Evolutionary conservation across 2,888 invertebrate genomes (phyloP), one percentile per base, ranked within the genome.

Genomic region (Fragum sueziense): DNA sequence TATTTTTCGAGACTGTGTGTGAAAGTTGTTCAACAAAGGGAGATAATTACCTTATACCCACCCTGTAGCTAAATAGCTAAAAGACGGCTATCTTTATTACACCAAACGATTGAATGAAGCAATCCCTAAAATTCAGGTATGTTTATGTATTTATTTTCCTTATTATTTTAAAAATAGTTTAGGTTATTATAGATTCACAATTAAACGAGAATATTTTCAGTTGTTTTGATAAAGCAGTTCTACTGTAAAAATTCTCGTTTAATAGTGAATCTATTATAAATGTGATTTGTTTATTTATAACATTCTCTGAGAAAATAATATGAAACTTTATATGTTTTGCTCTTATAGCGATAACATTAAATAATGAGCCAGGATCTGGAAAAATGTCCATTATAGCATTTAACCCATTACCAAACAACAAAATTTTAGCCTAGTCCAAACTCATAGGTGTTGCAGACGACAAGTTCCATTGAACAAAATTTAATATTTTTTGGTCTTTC

Each of bases 371-470:
- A n/a, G n/a, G n/a, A n/a, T n/a, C n/a, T n/a, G n/a, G n/a, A n/a
- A n/a, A n/a, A n/a, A n/a, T n/a, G n/a, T n/a, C n/a, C n/a, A n/a
- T n/a, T n/a, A n/a, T n/a, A n/a, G n/a, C n/a, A n/a, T n/a, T n/a
- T 52, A 52, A 52, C 52, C 52, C n/a, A 52, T 52, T 52, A 52
- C 52, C 52, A 52, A 20, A 52, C 52, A 52, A 52, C 37, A 37
- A 37, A n/a, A 37, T 37, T 37, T 37, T 37, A 37, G 37, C 6
- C 37, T 37, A 14, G 37, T 37, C 37, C 37, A 37, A 37, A 37
- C 14, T 37, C 37, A 37, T 9, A 37, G 37, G 14, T 37, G 14
- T 37, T 37, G 37, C 37, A 37, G 37, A 37, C 37, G 14, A 37
- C 37, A 37, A 37, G 6, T 9, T 9, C 37, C 6, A 37, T 37